phyloP scores from a whole-genome alignment of 1,140 invertebrate genomes.

The Andrena cerasifolii region DNA sequence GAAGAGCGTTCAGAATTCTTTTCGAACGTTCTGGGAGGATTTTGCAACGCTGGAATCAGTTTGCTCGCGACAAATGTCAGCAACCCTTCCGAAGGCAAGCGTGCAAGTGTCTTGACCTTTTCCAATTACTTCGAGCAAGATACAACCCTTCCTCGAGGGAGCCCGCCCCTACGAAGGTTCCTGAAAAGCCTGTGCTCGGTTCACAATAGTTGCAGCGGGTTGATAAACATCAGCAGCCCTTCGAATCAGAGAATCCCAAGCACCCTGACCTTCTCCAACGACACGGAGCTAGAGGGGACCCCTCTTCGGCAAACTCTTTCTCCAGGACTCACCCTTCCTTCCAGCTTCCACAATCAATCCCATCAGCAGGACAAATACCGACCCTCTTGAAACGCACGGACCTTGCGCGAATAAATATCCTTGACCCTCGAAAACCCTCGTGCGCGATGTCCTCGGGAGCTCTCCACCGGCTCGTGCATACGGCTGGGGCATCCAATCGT shows the following conservation, averaged over 20 bases:
- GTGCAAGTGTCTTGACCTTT: slow-evolving; percentile 25
- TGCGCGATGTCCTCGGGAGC: background rate
- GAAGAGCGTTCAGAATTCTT: no score
- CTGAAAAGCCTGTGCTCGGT: background rate
- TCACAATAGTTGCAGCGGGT: background rate
- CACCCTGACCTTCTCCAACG: slow-evolving; percentile 33
- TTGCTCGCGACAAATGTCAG: background rate
- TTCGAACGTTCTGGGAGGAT: background rate
- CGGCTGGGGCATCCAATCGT: no score
- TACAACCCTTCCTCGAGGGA: background rate
- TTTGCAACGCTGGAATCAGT: background rate
- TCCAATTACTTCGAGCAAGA: slow-evolving; percentile 9
- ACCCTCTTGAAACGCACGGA: background rate
- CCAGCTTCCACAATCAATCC: slow-evolving; percentile 8
- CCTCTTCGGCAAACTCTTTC: background rate
- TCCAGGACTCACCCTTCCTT: background rate
- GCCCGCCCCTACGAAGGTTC: background rate
- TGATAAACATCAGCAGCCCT: slow-evolving; percentile 20
- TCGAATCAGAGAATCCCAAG: slow-evolving; percentile 21
- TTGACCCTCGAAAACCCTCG: background rate
- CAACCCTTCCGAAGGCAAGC: background rate
- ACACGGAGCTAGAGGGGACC: background rate
- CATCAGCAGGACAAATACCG: slow-evolving; percentile 25
- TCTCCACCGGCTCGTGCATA: background rate
- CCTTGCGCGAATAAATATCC: background rate